A percentile compares a stretch with the other conserved stretches of the same genome.
phyloP scores from a whole-genome alignment of 2,888 invertebrate genomes.

The Apodemia mormo region DNA sequence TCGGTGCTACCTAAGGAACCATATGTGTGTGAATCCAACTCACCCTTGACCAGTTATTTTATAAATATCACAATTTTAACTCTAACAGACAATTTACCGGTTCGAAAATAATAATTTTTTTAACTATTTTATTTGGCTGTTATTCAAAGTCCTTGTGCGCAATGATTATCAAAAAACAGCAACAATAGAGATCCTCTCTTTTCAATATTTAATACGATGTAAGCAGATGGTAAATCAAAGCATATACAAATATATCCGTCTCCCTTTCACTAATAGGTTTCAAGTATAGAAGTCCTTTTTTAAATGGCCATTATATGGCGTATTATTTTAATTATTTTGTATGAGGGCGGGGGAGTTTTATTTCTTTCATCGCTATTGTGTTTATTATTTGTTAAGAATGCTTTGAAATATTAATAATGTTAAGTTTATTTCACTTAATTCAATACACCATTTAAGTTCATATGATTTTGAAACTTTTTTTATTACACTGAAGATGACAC shows the following conservation, averaged over 20 bases:
- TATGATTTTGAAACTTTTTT: too few species aligned
- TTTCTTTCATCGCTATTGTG: conserved; percentile 38
- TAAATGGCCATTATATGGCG: conserved; percentile 51
- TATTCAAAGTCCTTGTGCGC: too few species aligned
- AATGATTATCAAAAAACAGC: neutral
- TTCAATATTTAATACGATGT: conserved; percentile 28
- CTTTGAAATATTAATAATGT: conserved; percentile 10
- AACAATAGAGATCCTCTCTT: conserved; percentile 8
- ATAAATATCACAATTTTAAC: too few species aligned
- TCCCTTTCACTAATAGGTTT: conserved; percentile 52
- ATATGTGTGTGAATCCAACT: too few species aligned
- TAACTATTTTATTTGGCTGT: too few species aligned
- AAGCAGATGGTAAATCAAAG: conserved; percentile 59
- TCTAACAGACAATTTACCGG: too few species aligned
- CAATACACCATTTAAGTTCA: neutral
- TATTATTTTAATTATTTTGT: conserved; percentile 62
- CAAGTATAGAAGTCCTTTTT: conserved; percentile 60
- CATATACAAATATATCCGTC: conserved; percentile 30
- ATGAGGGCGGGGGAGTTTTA: conserved; percentile 46
- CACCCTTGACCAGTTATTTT: too few species aligned
- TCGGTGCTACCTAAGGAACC: too few species aligned
- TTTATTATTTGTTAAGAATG: conserved; percentile 40
- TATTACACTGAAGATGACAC: too few species aligned
- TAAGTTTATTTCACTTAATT: neutral
- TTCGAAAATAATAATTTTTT: too few species aligned